Evolutionary conservation across 2,888 invertebrate species (phyloP).

Genomic region (Cantharis rufa): DNA sequence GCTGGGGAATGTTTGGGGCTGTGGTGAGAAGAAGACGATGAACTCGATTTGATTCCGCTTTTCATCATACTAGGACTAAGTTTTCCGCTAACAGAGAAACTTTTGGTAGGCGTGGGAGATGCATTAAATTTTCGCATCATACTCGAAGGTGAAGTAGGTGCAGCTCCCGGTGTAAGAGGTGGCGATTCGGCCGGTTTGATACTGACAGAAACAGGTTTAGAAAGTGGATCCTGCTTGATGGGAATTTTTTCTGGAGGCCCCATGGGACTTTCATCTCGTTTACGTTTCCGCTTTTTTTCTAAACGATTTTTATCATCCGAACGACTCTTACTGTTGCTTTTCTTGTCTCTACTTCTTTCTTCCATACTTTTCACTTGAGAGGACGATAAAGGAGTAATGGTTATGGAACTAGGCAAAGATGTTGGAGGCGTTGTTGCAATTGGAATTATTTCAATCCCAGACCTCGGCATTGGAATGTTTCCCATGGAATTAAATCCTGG

Average conservation of each 20-base stretch:
- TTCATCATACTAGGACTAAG: slow-evolving; percentile 62
- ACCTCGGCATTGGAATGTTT: slow-evolving; percentile 64
- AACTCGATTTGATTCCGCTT: slow-evolving; percentile 59
- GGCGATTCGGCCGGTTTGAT: slow-evolving; percentile 72
- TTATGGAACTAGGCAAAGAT: slow-evolving; percentile 75
- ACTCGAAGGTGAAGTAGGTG: slow-evolving; percentile 66
- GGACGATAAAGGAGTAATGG: slow-evolving; percentile 79
- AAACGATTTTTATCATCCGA: slow-evolving; percentile 56
- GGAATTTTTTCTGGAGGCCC: slow-evolving; percentile 83
- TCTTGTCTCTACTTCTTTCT: slow-evolving; percentile 55
- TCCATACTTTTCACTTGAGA: slow-evolving; percentile 55
- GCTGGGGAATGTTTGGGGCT: slow-evolving; percentile 79
- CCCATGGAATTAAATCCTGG: slow-evolving; percentile 36
- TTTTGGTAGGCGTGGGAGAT: slow-evolving; percentile 71
- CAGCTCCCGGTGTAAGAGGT: slow-evolving; percentile 55
- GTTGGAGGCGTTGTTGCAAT: slow-evolving; percentile 68
- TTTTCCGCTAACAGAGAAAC: slow-evolving; percentile 66
- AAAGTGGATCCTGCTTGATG: slow-evolving; percentile 71
- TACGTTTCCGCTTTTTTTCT: slow-evolving; percentile 76
- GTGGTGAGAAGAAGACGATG: slow-evolving; percentile 60
- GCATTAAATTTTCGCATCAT: slow-evolving; percentile 72
- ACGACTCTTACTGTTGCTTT: slow-evolving; percentile 55
- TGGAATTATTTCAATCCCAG: slow-evolving; percentile 86
- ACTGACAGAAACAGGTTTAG: slow-evolving; percentile 74
- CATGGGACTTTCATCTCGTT: slow-evolving; percentile 78